Conservation (phyloP, 1,140 invertebrate genomes). For the Calephelis nemesis region DNA sequence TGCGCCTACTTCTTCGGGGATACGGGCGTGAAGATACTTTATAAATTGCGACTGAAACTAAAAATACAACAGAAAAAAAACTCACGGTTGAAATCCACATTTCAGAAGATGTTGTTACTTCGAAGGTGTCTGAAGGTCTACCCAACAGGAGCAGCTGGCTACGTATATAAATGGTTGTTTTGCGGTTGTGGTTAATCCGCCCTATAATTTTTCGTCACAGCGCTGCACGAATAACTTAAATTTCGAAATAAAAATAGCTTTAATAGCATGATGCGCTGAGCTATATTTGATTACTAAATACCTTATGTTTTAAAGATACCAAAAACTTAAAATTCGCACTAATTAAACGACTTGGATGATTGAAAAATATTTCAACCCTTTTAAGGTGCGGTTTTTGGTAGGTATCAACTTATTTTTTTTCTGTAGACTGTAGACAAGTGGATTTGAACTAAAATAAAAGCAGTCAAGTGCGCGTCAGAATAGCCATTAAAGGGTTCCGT, state of each 20-base stretch:
- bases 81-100: conserved; percentile 58
- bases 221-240: conserved; percentile 50
- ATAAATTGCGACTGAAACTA: not conserved
- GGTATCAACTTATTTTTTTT: no score
- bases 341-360: no score
- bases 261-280: conserved; percentile 18
- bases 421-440: no score
- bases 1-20: no score
- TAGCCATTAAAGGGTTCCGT: no score
- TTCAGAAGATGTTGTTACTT: conserved; percentile 25
- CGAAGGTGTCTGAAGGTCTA: conserved; percentile 31
- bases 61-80: conserved; percentile 23
- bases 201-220: conserved; percentile 54
- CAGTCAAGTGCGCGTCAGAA: no score
- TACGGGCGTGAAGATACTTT: no score
- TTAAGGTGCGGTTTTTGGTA: no score
- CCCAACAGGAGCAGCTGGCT: conserved; percentile 25
- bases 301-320: not conserved
- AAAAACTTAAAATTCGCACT: no score
- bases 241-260: conserved; percentile 48
- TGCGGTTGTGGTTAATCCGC: conserved; percentile 48
- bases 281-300: conserved; percentile 25
- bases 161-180: conserved; percentile 51
- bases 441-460: no score
- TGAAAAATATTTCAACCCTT: no score